A percentile compares a stretch with the other conserved stretches of the same genome.
Evolutionary conservation across 2,797 vertebrate genomes (phyloP).

Genomic region (Poecilia picta): DNA sequence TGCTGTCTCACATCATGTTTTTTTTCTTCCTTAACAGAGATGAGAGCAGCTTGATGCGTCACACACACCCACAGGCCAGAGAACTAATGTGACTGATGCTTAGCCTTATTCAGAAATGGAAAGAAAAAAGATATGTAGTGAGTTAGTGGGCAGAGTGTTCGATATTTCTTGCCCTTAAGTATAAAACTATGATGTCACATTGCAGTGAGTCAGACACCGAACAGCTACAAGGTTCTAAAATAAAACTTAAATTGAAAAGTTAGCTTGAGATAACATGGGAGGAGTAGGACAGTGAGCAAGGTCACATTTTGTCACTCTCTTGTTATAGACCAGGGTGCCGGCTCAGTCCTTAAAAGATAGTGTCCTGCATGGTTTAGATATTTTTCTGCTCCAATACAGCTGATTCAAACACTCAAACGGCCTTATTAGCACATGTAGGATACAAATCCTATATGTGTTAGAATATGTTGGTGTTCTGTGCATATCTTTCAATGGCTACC

Average conservation of each 20-base stretch:
- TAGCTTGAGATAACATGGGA: background rate
- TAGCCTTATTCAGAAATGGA: conserved; percentile 15
- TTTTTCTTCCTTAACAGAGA: conserved; percentile 24
- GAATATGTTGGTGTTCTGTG: background rate
- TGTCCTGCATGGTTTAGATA: background rate
- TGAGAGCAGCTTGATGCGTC: conserved; percentile 27
- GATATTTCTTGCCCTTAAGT: conserved; percentile 33
- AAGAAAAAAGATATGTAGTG: background rate
- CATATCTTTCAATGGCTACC: background rate
- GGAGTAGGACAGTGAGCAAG: background rate
- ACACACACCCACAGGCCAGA: conserved; percentile 20
- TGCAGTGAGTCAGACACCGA: conserved; percentile 13
- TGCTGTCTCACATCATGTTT: conserved; percentile 10
- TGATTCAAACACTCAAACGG: background rate
- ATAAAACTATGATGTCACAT: conserved; percentile 32
- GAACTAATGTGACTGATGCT: conserved; percentile 25
- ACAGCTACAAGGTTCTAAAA: conserved; percentile 9
- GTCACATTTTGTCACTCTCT: background rate
- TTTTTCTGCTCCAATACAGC: background rate
- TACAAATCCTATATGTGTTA: no score
- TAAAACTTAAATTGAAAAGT: conserved; percentile 8
- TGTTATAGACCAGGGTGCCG: background rate
- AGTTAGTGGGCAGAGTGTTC: conserved; percentile 10
- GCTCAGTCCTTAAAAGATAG: background rate
- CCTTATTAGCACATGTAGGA: background rate